Base-by-base conservation (phyloP, 2,113 vertebrate genomes). In the Nansenia antarctica region DNA sequence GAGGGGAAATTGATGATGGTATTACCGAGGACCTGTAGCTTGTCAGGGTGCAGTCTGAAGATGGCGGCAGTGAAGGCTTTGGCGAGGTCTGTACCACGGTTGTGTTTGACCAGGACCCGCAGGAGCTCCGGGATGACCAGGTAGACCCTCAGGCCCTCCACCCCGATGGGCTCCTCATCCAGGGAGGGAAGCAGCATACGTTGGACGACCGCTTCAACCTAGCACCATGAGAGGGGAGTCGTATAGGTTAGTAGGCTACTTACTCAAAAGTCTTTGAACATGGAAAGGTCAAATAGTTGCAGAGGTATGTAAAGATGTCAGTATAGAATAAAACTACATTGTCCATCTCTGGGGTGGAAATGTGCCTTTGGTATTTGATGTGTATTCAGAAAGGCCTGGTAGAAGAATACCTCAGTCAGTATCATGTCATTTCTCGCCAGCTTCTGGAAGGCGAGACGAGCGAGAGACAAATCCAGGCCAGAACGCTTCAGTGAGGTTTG, bases 71-170 rank as follows among this genome's bases (percentile, higher is more conserved):
- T 78, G 2, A 79, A 39, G 1, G 9, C 67, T 2, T 35, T 9
- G 30, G 34, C 45, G 18, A 82, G 64, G 6, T 69, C 47, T 15
- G 27, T 58, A 61, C 34, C 20, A 0, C 9, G 9, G 1, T 62
- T 4, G 18, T 14, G 52, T 45, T 32, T 9, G 18, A 62, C 4
- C 29, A 78, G 65, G 14, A 61, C 67, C 26, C 64, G 30, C 12
- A 82, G 32, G 30, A 85, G 76, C 52, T 83, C 78, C 6, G 80
- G 76, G 9, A 86, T 52, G 39, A 86, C 57, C 35, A 84, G 65
- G 45, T 79, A 86, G 64, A 83, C n/a, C 47, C 80, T 81, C 45
- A 84, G 49, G 29, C 60, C 55, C 39, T 86, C 85, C 26, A 66
- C 53, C 22, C 64, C 54, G 39, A 32, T 5, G 29, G 58, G 67